These are phyloP conservation scores for Phortica okadai DNA, from an alignment of 2,888 invertebrate species.

Conservation along the genomic window DNA sequence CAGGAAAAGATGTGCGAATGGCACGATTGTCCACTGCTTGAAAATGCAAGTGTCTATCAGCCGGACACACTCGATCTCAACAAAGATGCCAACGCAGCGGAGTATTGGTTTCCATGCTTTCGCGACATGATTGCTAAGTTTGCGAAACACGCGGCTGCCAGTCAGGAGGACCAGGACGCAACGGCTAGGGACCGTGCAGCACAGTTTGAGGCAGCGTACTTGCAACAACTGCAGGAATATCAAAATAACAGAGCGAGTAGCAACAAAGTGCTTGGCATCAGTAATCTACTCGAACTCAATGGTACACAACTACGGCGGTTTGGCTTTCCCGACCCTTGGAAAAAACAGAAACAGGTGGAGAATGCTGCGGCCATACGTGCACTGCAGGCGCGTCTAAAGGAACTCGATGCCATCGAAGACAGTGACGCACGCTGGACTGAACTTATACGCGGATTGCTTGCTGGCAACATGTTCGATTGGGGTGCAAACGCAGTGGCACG, in stretches of 20 bases:
- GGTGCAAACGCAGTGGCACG: slow-evolving; percentile 93
- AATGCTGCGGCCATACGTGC: slow-evolving; percentile 87
- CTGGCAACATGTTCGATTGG: slow-evolving; percentile 96
- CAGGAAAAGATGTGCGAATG: slow-evolving; percentile 16
- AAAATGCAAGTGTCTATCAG: slow-evolving; percentile 86
- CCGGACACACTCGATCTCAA: slow-evolving; percentile 95
- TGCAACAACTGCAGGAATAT: slow-evolving; percentile 81
- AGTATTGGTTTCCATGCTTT: slow-evolving; percentile 95
- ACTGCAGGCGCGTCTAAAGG: slow-evolving; percentile 82
- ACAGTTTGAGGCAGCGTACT: slow-evolving; percentile 89
- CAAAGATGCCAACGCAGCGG: slow-evolving; percentile 88
- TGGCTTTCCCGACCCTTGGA: slow-evolving; percentile 93
- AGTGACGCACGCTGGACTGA: slow-evolving; percentile 81
- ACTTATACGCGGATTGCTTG: slow-evolving; percentile 82
- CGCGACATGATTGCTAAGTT: slow-evolving; percentile 91
- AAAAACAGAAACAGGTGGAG: slow-evolving; percentile 90
- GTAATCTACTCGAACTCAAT: slow-evolving; percentile 93
- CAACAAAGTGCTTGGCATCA: slow-evolving; percentile 83
- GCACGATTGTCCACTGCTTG: slow-evolving; percentile 83
- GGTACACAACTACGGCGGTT: slow-evolving; percentile 93
- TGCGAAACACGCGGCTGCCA: slow-evolving; percentile 87
- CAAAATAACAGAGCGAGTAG: slow-evolving; percentile 76
- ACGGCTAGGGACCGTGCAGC: slow-evolving; percentile 88
- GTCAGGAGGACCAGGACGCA: slow-evolving; percentile 68
- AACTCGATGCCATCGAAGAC: slow-evolving; percentile 83